Conservation (phyloP, 2,113 vertebrate species). For the Spheniscus mendiculus region DNA sequence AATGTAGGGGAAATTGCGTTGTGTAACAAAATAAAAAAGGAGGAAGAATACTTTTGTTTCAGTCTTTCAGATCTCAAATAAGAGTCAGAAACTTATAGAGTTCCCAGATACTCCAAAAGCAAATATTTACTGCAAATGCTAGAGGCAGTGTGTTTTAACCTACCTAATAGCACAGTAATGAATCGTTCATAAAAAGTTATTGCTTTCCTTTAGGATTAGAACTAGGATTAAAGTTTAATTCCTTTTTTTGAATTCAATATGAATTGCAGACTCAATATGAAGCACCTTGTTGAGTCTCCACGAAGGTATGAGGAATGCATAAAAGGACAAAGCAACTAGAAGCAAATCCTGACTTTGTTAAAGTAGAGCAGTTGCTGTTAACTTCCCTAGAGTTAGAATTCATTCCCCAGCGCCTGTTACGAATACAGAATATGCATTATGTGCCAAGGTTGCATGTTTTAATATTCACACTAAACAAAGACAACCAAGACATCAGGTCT, state of each 20-base stretch:
- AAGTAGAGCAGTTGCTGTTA: background rate
- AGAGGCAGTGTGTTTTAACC: background rate
- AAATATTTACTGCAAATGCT: background rate
- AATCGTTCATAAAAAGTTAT: background rate
- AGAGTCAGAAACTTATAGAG: background rate
- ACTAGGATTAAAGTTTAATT: background rate
- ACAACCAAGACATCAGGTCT: background rate
- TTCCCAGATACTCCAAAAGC: background rate
- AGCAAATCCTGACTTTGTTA: background rate
- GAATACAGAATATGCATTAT: background rate
- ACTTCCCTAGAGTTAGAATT: background rate
- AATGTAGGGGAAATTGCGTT: accelerated
- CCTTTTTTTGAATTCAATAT: background rate
- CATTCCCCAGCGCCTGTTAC: background rate
- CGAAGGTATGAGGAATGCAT: background rate
- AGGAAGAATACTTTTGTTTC: background rate
- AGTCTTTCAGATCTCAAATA: background rate
- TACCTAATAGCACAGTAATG: background rate
- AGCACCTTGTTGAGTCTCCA: background rate
- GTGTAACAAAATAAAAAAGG: background rate
- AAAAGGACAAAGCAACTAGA: background rate
- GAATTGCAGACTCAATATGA: background rate
- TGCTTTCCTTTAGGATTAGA: background rate
- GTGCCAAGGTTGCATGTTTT: background rate
- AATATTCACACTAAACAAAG: background rate